Evolutionary conservation across 2,888 invertebrate species (phyloP).

Genomic region (Halictus quadricinctus): DNA sequence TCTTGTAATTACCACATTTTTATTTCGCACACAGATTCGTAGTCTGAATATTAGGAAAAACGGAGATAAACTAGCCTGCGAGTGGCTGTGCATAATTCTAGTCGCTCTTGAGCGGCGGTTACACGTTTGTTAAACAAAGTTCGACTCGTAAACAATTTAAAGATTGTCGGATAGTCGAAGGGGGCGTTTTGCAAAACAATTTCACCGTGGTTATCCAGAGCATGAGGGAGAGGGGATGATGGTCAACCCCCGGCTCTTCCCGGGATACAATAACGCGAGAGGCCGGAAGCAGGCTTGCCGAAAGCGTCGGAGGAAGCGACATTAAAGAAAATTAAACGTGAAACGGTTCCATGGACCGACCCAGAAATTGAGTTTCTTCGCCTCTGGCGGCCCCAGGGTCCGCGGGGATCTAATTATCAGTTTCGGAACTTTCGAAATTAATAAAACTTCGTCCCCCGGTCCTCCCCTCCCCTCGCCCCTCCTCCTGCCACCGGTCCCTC

Average conservation of each 20-base stretch:
- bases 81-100: no score
- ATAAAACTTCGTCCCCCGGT: conserved; percentile 75
- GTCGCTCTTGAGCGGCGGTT: not conserved
- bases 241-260: not conserved
- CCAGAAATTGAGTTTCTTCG: conserved; percentile 66
- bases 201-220: not conserved
- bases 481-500: conserved; percentile 46
- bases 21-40: no score
- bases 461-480: not conserved
- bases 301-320: conserved; percentile 45
- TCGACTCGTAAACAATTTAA: not conserved
- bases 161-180: not conserved
- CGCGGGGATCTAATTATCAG: conserved; percentile 80
- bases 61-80: no score
- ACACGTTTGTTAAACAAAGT: not conserved
- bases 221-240: not conserved
- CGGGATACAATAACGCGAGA: conserved; percentile 8
- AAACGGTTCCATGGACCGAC: conserved; percentile 51
- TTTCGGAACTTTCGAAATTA: conserved; percentile 80
- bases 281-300: conserved; percentile 30
- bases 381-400: conserved; percentile 63
- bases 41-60: no score
- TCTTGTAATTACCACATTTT: no score
- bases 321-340: conserved; percentile 61
- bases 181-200: not conserved